These are phyloP conservation scores for Dendroctonus ponderosae DNA, from an alignment of 1,140 invertebrate genomes.

Conservation along the genomic window DNA sequence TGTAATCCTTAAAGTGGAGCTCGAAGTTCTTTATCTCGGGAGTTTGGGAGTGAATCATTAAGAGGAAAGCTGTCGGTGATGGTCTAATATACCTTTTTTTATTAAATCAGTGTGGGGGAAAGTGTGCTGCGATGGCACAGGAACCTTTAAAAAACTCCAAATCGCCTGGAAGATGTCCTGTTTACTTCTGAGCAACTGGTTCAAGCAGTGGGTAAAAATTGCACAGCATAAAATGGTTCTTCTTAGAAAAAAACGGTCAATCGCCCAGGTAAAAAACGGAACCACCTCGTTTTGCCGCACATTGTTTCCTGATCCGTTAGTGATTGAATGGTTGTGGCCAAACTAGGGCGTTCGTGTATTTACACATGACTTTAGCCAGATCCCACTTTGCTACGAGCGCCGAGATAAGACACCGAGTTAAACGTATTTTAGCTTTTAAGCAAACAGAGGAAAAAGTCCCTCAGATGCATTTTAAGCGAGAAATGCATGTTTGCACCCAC, in stretches of 20 bases:
- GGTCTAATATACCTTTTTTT: neutral
- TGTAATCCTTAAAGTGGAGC: conserved; percentile 17
- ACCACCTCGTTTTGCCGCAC: too few relatives aligned
- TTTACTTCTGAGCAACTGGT: too few relatives aligned
- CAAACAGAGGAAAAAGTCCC: conserved; percentile 13
- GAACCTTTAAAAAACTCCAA: too few relatives aligned
- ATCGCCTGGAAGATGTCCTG: too few relatives aligned
- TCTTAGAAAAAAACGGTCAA: too few relatives aligned
- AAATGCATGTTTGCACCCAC: conserved; percentile 18
- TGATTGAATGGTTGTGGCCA: neutral
- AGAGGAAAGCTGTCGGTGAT: conserved; percentile 1
- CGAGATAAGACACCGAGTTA: conserved; percentile 13
- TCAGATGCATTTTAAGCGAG: conserved; percentile 8
- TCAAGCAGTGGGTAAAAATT: too few relatives aligned
- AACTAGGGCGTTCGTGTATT: conserved; percentile 12
- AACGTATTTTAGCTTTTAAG: conserved; percentile 15
- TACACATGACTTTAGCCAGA: conserved; percentile 13
- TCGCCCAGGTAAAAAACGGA: too few relatives aligned
- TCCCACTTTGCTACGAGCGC: conserved; percentile 12
- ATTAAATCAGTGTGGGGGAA: too few relatives aligned
- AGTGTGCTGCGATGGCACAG: too few relatives aligned
- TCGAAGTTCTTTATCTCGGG: conserved; percentile 9
- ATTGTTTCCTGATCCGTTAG: neutral
- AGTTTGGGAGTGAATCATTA: conserved; percentile 16
- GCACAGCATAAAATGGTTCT: too few relatives aligned